phyloP scores from a whole-genome alignment of 2,797 vertebrate genomes.

The Telmatherina bonti region DNA sequence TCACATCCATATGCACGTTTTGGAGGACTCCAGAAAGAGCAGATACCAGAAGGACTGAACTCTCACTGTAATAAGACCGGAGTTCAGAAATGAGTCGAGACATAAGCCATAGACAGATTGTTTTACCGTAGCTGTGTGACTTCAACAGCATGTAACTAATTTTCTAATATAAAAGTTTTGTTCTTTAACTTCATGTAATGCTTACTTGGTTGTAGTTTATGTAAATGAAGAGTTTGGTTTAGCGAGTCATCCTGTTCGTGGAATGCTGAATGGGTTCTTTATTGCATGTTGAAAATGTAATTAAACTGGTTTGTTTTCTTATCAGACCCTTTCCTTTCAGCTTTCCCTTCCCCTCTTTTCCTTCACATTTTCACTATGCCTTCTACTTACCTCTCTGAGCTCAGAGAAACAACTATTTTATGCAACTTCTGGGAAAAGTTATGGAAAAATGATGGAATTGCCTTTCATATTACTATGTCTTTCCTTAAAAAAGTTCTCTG shows the following conservation, averaged over 20 bases:
- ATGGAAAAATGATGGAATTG: background rate
- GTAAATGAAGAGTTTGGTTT: conserved; percentile 20
- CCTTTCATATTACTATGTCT: background rate
- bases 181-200: conserved; percentile 52
- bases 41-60: conserved; percentile 67
- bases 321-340: conserved; percentile 58
- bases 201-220: conserved; percentile 13
- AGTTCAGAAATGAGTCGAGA: conserved; percentile 58
- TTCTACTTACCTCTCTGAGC: conserved; percentile 69
- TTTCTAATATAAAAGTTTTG: conserved; percentile 44
- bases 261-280: conserved; percentile 57
- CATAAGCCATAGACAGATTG: conserved; percentile 32
- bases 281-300: conserved; percentile 65
- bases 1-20: conserved; percentile 29
- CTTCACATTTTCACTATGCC: conserved; percentile 63
- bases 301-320: conserved; percentile 63
- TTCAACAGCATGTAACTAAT: conserved; percentile 55
- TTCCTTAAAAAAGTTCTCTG: background rate
- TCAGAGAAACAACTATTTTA: conserved; percentile 55
- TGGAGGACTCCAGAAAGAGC: conserved; percentile 68
- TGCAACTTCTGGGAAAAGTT: background rate
- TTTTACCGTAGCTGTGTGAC: conserved; percentile 46
- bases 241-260: conserved; percentile 24
- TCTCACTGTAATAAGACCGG: conserved; percentile 39
- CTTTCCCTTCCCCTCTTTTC: conserved; percentile 48